Evolutionary conservation across 2,113 vertebrate genomes (phyloP).

Genomic region (Perccottus glenii): DNA sequence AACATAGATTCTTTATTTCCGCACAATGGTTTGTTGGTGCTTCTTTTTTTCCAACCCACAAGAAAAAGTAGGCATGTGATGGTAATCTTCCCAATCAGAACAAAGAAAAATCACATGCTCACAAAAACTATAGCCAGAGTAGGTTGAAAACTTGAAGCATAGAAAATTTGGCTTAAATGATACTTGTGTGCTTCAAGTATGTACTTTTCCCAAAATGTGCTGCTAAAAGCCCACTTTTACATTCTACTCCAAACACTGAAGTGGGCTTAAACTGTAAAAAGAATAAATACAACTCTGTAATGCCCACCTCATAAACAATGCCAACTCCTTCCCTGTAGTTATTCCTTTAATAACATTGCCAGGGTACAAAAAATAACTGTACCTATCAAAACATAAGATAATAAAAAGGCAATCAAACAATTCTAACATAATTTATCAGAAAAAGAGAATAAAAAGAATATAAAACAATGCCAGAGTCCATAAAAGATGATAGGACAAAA

Average conservation of each 20-base stretch:
- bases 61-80: slow-evolving; percentile 32
- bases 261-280: slow-evolving; percentile 24
- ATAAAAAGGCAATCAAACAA: slow-evolving; percentile 12
- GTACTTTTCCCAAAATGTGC: slow-evolving; percentile 27
- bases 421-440: slow-evolving; percentile 5
- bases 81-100: slow-evolving; percentile 59
- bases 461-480: slow-evolving; percentile 28
- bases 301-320: slow-evolving; percentile 28
- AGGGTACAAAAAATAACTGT: slow-evolving; percentile 28
- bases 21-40: slow-evolving; percentile 45
- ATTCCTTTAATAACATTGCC: slow-evolving; percentile 28
- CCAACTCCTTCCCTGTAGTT: slow-evolving; percentile 7
- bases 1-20: slow-evolving; percentile 46
- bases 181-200: slow-evolving; percentile 49
- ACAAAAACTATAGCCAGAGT: slow-evolving; percentile 43
- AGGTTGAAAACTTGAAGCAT: slow-evolving; percentile 33
- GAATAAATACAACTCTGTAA: slow-evolving; percentile 36
- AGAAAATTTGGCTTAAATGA: slow-evolving; percentile 32
- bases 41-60: slow-evolving; percentile 39
- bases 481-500: slow-evolving; percentile 55
- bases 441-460: slow-evolving; percentile 33
- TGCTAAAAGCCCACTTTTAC: slow-evolving; percentile 37
- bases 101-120: slow-evolving; percentile 56
- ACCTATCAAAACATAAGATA: slow-evolving; percentile 38
- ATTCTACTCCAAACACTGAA: slow-evolving; percentile 38